Evolutionary conservation across 2,113 vertebrate genomes (phyloP).

Genomic region (Anoplopoma fimbria): DNA sequence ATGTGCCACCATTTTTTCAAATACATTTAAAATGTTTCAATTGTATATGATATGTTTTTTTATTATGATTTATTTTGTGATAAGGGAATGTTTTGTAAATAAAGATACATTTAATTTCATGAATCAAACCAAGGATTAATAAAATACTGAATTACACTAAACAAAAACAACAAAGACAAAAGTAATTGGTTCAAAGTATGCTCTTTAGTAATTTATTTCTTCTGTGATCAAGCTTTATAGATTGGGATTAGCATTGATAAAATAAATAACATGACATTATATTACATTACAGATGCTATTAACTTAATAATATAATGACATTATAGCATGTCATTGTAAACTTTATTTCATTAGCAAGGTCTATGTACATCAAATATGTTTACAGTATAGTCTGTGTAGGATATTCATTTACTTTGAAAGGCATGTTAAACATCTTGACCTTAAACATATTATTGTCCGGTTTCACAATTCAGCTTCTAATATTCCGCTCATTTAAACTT

Average conservation of each 20-base stretch:
- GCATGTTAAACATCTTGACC: neutral
- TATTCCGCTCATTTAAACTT: neutral
- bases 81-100: neutral
- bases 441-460: neutral
- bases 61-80: neutral
- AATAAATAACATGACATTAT: neutral
- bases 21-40: neutral
- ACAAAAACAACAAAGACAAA: neutral
- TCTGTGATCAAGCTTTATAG: neutral
- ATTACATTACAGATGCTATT: neutral
- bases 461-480: neutral
- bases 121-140: neutral
- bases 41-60: neutral
- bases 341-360: neutral
- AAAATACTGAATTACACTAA: neutral
- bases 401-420: constrained; percentile 3
- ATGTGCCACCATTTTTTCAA: neutral
- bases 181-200: neutral
- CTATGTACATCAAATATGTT: neutral
- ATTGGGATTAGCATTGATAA: neutral
- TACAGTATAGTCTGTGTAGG: neutral
- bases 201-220: neutral
- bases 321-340: neutral
- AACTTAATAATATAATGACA: neutral
- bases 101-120: neutral